Evolutionary conservation across 2,113 vertebrate genomes (phyloP).

Genomic region (Lycocorax pyrrhopterus): DNA sequence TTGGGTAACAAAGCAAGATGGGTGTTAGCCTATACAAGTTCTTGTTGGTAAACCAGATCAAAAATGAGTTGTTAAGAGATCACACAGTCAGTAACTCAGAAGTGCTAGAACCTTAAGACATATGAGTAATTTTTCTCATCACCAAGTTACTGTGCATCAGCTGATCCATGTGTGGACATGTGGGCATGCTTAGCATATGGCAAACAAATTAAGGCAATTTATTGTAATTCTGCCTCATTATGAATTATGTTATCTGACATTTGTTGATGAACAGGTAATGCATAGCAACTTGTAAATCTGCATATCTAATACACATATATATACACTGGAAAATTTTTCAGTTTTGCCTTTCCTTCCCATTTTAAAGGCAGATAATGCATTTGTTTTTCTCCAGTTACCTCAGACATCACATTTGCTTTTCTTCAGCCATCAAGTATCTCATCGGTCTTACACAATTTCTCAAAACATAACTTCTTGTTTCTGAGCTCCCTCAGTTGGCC

Average conservation of each 20-base stretch:
- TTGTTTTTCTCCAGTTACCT: background rate
- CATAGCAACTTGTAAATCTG: background rate
- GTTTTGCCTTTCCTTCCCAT: background rate
- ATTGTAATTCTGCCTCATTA: background rate
- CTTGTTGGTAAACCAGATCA: background rate
- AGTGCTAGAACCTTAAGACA: background rate
- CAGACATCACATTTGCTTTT: background rate
- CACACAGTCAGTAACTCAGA: background rate
- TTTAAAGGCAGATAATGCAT: background rate
- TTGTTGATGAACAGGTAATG: background rate
- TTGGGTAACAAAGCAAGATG: background rate
- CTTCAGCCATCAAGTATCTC: background rate
- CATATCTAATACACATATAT: background rate
- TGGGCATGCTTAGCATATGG: constrained; percentile 31
- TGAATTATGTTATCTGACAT: background rate
- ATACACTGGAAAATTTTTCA: background rate
- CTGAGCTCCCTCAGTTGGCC: background rate
- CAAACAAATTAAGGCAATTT: constrained; percentile 22
- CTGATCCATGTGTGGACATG: constrained; percentile 15
- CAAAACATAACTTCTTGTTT: background rate
- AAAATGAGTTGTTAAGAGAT: background rate
- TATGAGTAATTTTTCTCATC: constrained; percentile 25
- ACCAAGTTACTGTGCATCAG: constrained; percentile 1
- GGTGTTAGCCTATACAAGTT: background rate
- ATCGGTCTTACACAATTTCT: background rate